These are phyloP conservation scores for Scaptomyza graminum DNA, from an alignment of 1,140 invertebrate species.

Conservation along the genomic window DNA sequence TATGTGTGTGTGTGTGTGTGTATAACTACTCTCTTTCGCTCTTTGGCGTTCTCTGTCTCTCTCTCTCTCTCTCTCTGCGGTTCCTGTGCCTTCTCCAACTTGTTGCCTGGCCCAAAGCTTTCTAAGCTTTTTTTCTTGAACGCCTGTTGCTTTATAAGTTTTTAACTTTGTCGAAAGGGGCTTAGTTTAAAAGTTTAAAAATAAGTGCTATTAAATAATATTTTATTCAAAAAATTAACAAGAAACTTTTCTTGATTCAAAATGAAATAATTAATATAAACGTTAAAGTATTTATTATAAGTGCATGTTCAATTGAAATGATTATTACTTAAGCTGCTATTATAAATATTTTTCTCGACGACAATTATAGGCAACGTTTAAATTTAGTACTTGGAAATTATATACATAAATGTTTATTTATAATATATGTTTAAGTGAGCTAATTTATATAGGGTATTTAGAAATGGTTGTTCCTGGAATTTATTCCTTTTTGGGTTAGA, in stretches of 20 bases:
- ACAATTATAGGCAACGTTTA: too few species aligned
- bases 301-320: too few species aligned
- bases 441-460: background rate
- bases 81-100: slow-evolving; percentile 46
- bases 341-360: too few species aligned
- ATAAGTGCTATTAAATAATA: too few species aligned
- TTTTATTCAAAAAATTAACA: too few species aligned
- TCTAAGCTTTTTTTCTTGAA: slow-evolving; percentile 30
- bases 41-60: background rate
- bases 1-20: background rate
- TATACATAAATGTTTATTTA: too few species aligned
- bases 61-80: slow-evolving; percentile 21
- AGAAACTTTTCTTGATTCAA: too few species aligned
- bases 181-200: background rate
- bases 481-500: slow-evolving; percentile 10
- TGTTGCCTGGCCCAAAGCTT: slow-evolving; percentile 47
- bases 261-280: too few species aligned
- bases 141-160: slow-evolving; percentile 30
- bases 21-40: slow-evolving; percentile 6
- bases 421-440: too few species aligned
- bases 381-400: too few species aligned
- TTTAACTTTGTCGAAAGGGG: background rate
- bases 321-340: too few species aligned
- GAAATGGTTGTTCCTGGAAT: background rate
- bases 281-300: too few species aligned